These are phyloP conservation scores for Symphodus melops DNA, from an alignment of 2,113 vertebrate genomes.

Conservation along the genomic window DNA sequence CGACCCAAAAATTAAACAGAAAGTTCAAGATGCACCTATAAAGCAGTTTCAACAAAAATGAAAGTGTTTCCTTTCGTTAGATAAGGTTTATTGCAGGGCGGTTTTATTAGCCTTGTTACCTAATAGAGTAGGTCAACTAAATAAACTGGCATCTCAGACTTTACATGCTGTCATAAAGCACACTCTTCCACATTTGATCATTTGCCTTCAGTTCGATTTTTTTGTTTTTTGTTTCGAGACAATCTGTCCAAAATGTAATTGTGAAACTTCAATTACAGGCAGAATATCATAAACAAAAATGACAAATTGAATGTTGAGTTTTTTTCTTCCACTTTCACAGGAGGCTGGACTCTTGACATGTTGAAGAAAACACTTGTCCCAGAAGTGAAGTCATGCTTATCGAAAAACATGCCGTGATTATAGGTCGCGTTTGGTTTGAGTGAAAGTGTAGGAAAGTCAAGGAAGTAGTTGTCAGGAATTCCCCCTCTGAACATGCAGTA, in stretches of 20 bases:
- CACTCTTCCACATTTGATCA: background rate
- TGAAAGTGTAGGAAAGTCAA: constrained; percentile 16
- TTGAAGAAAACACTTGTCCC: constrained; percentile 6
- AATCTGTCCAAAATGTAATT: background rate
- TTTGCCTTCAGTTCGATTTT: background rate
- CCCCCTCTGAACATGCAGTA: constrained; percentile 27
- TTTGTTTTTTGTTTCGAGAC: background rate
- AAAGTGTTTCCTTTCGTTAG: background rate
- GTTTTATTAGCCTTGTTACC: background rate
- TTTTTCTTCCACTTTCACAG: background rate
- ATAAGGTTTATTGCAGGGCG: background rate
- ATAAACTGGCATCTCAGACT: background rate
- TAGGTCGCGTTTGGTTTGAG: constrained; percentile 7
- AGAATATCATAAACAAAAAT: background rate
- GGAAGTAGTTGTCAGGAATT: constrained; percentile 28
- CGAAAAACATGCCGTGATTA: background rate
- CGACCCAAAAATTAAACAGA: background rate
- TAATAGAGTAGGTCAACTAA: too few species aligned
- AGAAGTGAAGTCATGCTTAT: constrained; percentile 4
- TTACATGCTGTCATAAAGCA: background rate
- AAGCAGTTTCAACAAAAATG: background rate
- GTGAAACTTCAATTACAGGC: background rate
- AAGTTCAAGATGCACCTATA: background rate
- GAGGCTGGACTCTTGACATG: background rate
- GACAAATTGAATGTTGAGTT: background rate